Evolutionary conservation across 1,140 invertebrate species (phyloP).

Genomic region (Drosophila oshimai): DNA sequence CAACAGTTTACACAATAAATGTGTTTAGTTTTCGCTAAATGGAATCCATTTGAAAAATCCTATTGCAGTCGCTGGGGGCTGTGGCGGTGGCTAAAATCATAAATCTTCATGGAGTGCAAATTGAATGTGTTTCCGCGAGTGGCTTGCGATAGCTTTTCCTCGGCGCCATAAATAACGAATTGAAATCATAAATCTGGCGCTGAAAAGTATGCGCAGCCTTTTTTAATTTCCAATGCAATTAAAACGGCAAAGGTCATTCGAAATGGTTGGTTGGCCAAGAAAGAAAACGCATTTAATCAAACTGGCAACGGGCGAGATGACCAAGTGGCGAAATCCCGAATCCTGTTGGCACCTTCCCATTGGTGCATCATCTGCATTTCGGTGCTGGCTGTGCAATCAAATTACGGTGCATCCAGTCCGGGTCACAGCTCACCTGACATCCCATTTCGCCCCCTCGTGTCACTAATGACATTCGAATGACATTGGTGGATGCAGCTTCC

Average conservation of each 20-base stretch:
- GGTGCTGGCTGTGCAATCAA: constrained; percentile 51
- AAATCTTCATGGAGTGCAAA: constrained; percentile 61
- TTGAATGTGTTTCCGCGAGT: constrained; percentile 46
- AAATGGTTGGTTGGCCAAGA: neutral
- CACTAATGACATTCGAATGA: constrained; percentile 78
- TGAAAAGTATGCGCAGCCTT: constrained; percentile 47
- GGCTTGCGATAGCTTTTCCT: neutral
- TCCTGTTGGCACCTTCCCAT: constrained; percentile 31
- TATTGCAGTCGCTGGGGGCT: constrained; percentile 3
- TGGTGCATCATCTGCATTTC: constrained; percentile 38
- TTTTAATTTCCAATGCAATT: constrained; percentile 72
- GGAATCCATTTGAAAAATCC: constrained; percentile 19
- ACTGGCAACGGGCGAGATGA: constrained; percentile 25
- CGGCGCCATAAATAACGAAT: constrained; percentile 66
- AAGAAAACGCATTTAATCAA: constrained; percentile 55
- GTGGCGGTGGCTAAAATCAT: constrained; percentile 29
- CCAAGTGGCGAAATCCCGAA: constrained; percentile 22
- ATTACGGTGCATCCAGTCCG: constrained; percentile 33
- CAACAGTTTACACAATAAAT: constrained; percentile 70
- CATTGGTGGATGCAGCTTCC: constrained; percentile 12
- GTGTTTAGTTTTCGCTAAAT: constrained; percentile 48
- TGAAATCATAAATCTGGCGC: constrained; percentile 65
- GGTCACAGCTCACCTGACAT: constrained; percentile 13
- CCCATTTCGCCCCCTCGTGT: neutral
- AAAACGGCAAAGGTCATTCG: constrained; percentile 21